A percentile compares a stretch with the other conserved stretches of the same genome.
phyloP scores from a whole-genome alignment of 2,888 invertebrate genomes.

The Torymus auratus region DNA sequence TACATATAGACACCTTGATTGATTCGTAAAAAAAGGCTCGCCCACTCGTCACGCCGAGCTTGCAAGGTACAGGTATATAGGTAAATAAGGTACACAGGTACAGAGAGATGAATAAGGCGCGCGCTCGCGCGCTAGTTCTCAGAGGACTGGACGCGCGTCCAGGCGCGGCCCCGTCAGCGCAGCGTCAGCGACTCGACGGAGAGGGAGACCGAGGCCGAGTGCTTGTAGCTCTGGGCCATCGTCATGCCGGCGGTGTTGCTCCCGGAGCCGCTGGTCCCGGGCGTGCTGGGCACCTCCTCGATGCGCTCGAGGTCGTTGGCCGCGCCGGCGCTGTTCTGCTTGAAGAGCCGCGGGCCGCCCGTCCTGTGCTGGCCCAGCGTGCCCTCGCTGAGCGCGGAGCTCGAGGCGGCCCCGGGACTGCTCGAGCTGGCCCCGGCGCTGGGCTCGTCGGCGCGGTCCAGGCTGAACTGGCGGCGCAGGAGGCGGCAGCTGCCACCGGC shows the following conservation, averaged over 20 bases:
- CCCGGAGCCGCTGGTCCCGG: constrained; percentile 61
- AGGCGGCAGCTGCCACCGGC: constrained; percentile 76
- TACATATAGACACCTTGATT: no score
- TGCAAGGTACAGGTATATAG: no score
- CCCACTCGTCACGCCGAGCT: no score
- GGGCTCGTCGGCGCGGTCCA: constrained; percentile 82
- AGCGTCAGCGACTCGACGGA: constrained; percentile 75
- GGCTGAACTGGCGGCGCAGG: constrained; percentile 83
- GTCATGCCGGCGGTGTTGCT: no score
- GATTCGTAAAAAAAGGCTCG: no score
- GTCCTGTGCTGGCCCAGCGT: constrained; percentile 56
- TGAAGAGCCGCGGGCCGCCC: constrained; percentile 77
- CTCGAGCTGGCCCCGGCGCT: constrained; percentile 76
- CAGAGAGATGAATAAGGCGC: no score
- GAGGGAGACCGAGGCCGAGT: constrained; percentile 74
- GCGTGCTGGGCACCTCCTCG: constrained; percentile 81
- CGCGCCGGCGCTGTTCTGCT: constrained; percentile 84
- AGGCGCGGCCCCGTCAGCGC: constrained; percentile 12
- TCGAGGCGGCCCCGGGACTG: constrained; percentile 83
- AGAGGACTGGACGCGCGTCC: no score
- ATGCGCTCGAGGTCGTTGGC: constrained; percentile 84
- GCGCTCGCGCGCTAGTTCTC: no score
- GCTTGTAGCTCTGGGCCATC: constrained; percentile 68
- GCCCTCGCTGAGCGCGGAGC: constrained; percentile 83
- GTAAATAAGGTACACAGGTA: no score